Base-by-base conservation (phyloP, 2,113 vertebrate genomes). In the Callipepla californica region DNA sequence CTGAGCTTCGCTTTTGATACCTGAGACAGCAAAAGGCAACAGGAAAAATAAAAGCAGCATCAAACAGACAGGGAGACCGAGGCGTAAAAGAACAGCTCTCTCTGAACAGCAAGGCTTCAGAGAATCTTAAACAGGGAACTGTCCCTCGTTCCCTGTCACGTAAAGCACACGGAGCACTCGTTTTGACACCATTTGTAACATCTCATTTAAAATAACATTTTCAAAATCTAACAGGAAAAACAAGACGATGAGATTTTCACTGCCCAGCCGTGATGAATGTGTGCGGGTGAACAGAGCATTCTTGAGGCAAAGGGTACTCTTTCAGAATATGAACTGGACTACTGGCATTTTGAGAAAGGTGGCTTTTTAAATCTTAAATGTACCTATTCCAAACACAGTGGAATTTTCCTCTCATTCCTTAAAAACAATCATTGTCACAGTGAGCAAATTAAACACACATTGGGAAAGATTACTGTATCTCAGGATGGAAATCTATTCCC, bases 11-110 rank as follows among this genome's bases (percentile, higher is more conserved):
- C 95, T 95, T 98, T 98, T 97, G 98, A 98, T 89, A 97, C 97
- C 99, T 98, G 98, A 97, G 98, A 98, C 98, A 96, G 97, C 90
- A 97, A 97, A 96, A 96, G 96, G 98, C 97, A 98, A 98, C 90
- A 97, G 97, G 96, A 97, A 94, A 98, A 98, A 97, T 95, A 96
- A 96, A 97, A 96, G 94, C 20, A 1, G 83, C 95, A 95, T 97
- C 92, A 96, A 95, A 96, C 88, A 96, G 84, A 91, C 79, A 73
- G 85, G 82, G 73, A 86, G 85, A 97, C 93, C 87, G 47, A 95
- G 92, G 58, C 80, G 40, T 72, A 92, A 94, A 25, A 74, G 69
- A 72, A 84, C 6, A 40, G 28, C 59, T 72, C 34, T 11, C 53
- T 44, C 76, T 67, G 63, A 79, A 72, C 0, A 3, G 76, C 32